Conservation (phyloP, 2,888 invertebrate genomes). For the Diloba caeruleocephala region DNA sequence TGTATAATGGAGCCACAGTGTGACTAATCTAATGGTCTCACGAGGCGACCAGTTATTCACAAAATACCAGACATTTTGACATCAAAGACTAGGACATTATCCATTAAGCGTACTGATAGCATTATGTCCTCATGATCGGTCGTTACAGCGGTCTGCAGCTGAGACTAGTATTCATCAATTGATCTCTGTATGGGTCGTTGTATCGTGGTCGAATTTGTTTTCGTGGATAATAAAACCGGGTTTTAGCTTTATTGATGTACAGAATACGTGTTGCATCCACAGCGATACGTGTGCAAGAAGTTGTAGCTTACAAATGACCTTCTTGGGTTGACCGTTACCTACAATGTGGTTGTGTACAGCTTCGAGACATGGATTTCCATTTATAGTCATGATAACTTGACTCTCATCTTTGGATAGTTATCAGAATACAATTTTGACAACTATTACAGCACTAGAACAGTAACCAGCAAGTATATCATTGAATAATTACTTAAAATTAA, state of each 20-base stretch:
- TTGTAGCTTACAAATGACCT: neutral
- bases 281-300: neutral
- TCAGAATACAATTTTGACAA: no score
- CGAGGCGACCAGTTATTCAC: constrained; percentile 14
- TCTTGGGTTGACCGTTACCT: neutral
- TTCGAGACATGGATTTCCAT: no score
- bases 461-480: no score
- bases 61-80: constrained; percentile 6
- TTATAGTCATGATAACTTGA: no score
- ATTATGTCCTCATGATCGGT: neutral
- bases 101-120: neutral
- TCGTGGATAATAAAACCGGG: neutral
- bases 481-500: no score
- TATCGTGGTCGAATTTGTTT: neutral
- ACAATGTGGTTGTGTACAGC: constrained; percentile 1
- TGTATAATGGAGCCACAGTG: constrained; percentile 12
- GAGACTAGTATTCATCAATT: neutral
- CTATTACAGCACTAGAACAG: no score
- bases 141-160: neutral
- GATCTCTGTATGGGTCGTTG: neutral
- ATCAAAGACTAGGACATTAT: neutral
- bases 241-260: neutral
- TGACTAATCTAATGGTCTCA: constrained; percentile 9
- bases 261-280: neutral
- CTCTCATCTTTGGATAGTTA: no score